phyloP scores from a whole-genome alignment of 2,113 vertebrate genomes.

The cat (Felis catus) region F.catus_Fca126_mat1.0 CM031419.1:198211501-198212000 shows the following conservation, averaged over 20 bases:
- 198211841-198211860: not conserved
- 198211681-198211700: not conserved
- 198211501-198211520: not conserved
- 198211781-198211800: not conserved
- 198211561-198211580: not conserved
- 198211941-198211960: not conserved
- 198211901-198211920: not conserved
- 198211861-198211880: not conserved
- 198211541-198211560: not conserved
- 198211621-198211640: not conserved
- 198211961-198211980: not conserved
- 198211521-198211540: slow-evolving; percentile 23
- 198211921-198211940: not conserved
- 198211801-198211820: not conserved
- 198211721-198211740: not conserved
- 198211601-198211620: slow-evolving; percentile 9
- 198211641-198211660: not conserved
- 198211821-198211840: not conserved
- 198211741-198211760: not conserved
- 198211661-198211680: not conserved
- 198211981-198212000: not conserved
- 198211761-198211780: not conserved
- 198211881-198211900: not conserved
- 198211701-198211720: not conserved
- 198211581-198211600: not conserved